Conservation (phyloP, 2,797 vertebrate species). For the Gallinago solitaria region DNA sequence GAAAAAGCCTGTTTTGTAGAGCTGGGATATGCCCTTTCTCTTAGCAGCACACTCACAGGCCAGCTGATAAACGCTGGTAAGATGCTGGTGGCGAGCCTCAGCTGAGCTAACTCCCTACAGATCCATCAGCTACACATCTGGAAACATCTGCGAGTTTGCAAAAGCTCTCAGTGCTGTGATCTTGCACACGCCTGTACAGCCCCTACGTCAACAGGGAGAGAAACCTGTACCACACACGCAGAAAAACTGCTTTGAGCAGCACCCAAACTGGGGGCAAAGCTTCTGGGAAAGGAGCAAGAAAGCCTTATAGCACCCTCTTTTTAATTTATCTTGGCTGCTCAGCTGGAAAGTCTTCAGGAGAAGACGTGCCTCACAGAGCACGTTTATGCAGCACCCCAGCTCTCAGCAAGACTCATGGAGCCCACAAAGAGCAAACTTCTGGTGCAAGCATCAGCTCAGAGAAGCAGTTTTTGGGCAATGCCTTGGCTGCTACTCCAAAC, state of each 20-base stretch:
- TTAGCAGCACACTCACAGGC: neutral
- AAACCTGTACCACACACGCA: neutral
- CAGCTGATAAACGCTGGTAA: neutral
- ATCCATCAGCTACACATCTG: neutral
- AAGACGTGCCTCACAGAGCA: neutral
- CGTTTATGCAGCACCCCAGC: neutral
- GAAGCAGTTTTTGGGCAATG: neutral
- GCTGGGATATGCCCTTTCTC: neutral
- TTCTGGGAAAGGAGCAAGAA: neutral
- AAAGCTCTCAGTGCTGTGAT: accelerated
- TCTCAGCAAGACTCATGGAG: neutral
- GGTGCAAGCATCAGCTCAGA: neutral
- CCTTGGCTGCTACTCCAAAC: neutral
- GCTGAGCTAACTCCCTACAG: neutral
- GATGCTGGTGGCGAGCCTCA: neutral
- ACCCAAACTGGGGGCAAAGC: accelerated
- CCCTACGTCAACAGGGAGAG: neutral
- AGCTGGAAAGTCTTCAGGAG: neutral
- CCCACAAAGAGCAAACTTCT: neutral
- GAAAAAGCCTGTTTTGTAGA: neutral
- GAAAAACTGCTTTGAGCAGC: neutral
- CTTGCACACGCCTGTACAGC: accelerated
- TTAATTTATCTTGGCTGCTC: neutral
- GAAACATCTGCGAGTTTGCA: neutral
- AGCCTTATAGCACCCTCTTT: neutral